Evolutionary conservation across 1,140 invertebrate genomes (phyloP), one percentile per base, ranked within the genome.

Genomic region (Drosophila suzukii): DNA sequence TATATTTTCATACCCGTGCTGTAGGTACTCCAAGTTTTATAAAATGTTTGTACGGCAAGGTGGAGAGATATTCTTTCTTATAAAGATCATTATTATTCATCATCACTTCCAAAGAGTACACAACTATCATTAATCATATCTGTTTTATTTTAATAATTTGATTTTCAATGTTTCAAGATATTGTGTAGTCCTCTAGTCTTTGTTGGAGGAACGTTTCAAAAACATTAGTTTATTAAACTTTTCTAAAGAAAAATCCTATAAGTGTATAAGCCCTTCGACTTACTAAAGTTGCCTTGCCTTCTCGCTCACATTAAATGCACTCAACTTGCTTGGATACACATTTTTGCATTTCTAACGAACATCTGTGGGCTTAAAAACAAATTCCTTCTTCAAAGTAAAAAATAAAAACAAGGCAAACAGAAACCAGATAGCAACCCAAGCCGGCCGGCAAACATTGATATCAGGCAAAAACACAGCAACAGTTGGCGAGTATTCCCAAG

Each of bases 371-470:
- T 51, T 54, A 30, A 58, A 65, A 75, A 75, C 49, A 66, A 65
- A 65, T 60, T 44, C 20, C 32, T 54, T 41, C 54, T 66, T 63
- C 58, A 12, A 36, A 44, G n/a, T 24, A 8, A 65, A 32, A 46
- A 75, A 51, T 15, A 41, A 54, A 17, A 27, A 36, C 39, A 1
- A 8, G 5, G 8, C 11, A 62, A 56, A 43, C 20, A 57, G 63
- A 47, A 68, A 70, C 41, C 43, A 39, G 50, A 68, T 70, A 70
- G 38, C 10, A 24, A 15, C 7, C 20, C 8, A 50, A 15, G 47
- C 71, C 73, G 73, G 73, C 60, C 73, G 73, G 71, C 73, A 75
- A 75, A 75, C 73, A 58, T 46, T 58, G 47, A 15, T 75, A 75
- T 75, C 73, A 38, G 38, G 11, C 30, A 62, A 54, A 41, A 24